Conservation (phyloP, 2,888 invertebrate species). For the Lasioglossum calceatum region DNA sequence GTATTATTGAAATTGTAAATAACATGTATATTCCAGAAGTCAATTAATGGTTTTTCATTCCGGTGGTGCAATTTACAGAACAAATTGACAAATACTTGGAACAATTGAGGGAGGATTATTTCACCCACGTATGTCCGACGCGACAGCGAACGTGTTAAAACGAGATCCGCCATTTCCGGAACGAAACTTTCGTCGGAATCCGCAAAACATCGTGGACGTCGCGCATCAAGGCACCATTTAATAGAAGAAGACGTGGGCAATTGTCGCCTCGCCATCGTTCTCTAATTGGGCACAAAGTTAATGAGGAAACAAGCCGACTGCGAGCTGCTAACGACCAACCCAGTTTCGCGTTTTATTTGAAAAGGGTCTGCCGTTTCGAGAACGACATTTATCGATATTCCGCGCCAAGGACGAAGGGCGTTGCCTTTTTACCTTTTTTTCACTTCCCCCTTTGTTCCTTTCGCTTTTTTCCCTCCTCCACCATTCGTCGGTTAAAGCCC, state of each 20-base stretch:
- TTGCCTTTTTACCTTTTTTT: slow-evolving; percentile 59
- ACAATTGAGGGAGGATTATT: background rate
- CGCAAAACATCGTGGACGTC: background rate
- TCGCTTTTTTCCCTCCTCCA: background rate
- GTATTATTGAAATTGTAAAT: background rate
- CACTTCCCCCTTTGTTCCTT: background rate
- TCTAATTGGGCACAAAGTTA: slow-evolving; percentile 48
- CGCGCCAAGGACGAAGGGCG: slow-evolving; percentile 63
- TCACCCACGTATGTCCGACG: too few relatives aligned
- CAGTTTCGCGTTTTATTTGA: slow-evolving; percentile 69
- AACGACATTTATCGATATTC: slow-evolving; percentile 70
- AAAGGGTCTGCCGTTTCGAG: slow-evolving; percentile 45
- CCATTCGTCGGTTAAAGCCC: slow-evolving; percentile 32
- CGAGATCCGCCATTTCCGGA: background rate
- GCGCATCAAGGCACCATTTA: slow-evolving; percentile 8
- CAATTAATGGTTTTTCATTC: background rate
- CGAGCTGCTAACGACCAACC: slow-evolving; percentile 60
- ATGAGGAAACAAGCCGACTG: slow-evolving; percentile 51
- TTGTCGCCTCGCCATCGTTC: slow-evolving; percentile 20
- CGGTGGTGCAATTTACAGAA: background rate
- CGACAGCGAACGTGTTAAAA: background rate
- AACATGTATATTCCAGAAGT: background rate
- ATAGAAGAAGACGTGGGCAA: background rate
- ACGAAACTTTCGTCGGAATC: background rate
- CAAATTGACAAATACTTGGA: background rate